phyloP scores from a whole-genome alignment of 2,113 vertebrate genomes.

The Sardina pilchardus region DNA sequence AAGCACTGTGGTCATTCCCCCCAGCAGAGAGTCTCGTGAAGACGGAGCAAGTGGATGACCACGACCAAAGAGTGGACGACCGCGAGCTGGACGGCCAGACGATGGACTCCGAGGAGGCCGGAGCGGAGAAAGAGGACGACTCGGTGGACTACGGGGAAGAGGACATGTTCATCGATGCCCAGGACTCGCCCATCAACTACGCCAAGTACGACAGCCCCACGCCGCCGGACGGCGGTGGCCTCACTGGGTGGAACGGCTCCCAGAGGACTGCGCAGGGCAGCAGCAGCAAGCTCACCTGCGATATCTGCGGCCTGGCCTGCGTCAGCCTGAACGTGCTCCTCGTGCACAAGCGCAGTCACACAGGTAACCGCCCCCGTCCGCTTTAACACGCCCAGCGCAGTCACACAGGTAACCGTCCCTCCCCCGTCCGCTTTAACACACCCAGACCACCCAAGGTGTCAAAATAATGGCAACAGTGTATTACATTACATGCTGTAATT shows the following conservation, averaged over 20 bases:
- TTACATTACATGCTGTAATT: no score
- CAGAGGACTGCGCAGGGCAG: constrained; percentile 69
- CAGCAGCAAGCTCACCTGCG: constrained; percentile 84
- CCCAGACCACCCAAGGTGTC: constrained; percentile 2
- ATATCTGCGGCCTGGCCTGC: constrained; percentile 90
- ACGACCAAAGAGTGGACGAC: constrained; percentile 64
- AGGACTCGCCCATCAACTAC: constrained; percentile 8
- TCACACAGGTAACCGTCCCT: constrained; percentile 82
- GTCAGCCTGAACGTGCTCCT: constrained; percentile 94
- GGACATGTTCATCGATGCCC: background rate
- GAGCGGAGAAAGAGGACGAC: constrained; percentile 69
- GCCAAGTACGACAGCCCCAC: constrained; percentile 74
- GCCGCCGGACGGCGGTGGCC: constrained; percentile 70
- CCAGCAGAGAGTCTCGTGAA: constrained; percentile 55
- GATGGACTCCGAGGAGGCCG: constrained; percentile 67
- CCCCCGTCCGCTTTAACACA: background rate
- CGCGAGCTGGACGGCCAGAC: constrained; percentile 60
- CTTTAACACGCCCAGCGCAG: constrained; percentile 76
- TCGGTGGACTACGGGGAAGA: constrained; percentile 58
- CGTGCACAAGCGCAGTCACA: constrained; percentile 94
- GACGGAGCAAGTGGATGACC: constrained; percentile 66
- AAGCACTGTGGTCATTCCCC: constrained; percentile 28
- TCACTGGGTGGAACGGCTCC: constrained; percentile 62
- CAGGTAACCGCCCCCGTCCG: constrained; percentile 61
- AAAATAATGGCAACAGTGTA: no score